These are phyloP conservation scores for Crocuta crocuta DNA, from an alignment of 2,113 vertebrate species.

Conservation along the genomic window DNA sequence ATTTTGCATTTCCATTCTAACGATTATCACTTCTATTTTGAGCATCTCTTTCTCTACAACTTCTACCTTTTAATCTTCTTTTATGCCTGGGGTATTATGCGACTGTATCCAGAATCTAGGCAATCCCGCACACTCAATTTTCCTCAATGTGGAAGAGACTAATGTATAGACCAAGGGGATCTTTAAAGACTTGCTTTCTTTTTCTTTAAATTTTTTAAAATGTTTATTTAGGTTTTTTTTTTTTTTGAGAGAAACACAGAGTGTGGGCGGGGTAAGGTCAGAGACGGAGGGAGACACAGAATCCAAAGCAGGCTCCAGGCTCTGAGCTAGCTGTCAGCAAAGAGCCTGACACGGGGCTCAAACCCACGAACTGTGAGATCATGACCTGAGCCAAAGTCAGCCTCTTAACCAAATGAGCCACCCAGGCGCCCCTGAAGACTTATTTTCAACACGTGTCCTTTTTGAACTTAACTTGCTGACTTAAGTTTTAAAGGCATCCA, in stretches of 20 bases:
- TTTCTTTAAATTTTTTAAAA: no score
- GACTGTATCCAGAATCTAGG: constrained; percentile 16
- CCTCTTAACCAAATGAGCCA: no score
- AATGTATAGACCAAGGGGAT: background rate
- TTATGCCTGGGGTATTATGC: background rate
- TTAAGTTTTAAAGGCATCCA: background rate
- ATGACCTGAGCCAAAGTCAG: no score
- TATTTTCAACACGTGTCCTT: background rate
- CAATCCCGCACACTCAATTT: background rate
- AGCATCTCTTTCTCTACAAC: background rate
- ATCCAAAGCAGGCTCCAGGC: no score
- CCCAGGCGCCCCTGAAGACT: background rate
- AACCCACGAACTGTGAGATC: no score
- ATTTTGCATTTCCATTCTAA: constrained; percentile 34
- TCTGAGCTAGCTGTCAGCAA: no score
- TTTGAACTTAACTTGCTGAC: background rate
- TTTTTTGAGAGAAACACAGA: no score
- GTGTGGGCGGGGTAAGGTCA: no score
- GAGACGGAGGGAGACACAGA: no score
- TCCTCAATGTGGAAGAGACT: background rate
- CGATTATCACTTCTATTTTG: background rate
- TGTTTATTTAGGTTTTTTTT: no score
- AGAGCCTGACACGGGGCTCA: no score
- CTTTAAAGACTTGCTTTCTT: constrained; percentile 35
- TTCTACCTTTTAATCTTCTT: constrained; percentile 3